Evolutionary conservation across 2,888 invertebrate species (phyloP).

Genomic region (Papilio elwesi): DNA sequence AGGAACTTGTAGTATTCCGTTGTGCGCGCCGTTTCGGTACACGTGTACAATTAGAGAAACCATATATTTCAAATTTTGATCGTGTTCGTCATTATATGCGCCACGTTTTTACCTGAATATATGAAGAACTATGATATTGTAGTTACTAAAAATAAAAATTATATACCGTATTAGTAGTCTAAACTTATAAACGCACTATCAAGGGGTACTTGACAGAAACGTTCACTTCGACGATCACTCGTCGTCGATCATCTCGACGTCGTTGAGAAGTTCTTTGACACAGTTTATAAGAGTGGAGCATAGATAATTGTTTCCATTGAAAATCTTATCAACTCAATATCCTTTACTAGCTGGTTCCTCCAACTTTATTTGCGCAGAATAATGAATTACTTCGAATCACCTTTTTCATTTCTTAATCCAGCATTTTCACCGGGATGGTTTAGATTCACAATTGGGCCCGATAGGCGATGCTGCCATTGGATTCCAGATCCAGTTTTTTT

Average conservation of each 20-base stretch:
- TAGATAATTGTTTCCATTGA: neutral
- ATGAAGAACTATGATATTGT: no score
- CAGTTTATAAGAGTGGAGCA: neutral
- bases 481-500: no score
- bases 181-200: slow-evolving; percentile 1
- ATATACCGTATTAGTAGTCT: neutral
- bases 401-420: no score
- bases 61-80: no score
- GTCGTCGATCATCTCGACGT: neutral
- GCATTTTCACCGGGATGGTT: no score
- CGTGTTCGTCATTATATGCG: no score
- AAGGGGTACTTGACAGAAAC: slow-evolving; percentile 8
- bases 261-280: neutral
- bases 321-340: neutral
- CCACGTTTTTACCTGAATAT: no score
- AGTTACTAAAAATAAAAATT: slow-evolving; percentile 13
- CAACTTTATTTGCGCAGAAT: neutral
- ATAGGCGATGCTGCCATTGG: no score
- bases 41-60: no score
- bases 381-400: neutral
- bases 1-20: no score
- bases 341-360: neutral
- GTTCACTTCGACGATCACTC: slow-evolving; percentile 1
- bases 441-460: no score
- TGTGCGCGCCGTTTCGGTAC: no score